Evolutionary conservation across 2,797 vertebrate genomes (phyloP), one percentile per base, ranked within the genome.

Genomic region (Phalanger gymnotis): DNA sequence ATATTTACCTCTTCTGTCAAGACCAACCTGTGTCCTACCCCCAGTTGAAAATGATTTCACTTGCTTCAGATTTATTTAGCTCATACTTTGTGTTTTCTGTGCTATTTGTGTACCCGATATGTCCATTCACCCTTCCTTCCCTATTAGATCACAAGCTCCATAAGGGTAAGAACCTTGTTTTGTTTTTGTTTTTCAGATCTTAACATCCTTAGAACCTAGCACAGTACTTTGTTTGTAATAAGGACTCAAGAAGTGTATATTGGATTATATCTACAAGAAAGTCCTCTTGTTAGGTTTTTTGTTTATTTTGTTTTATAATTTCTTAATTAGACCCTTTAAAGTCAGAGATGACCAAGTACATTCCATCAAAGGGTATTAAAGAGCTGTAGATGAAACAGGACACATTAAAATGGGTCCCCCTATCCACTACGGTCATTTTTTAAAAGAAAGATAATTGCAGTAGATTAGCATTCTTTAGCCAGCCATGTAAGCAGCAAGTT

Each of bases 381-480:
- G 22, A 87, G 9, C 40, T 87, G 25, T 87, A 9, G 40, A 25
- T 87, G 51, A 87, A 87, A 87, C 3, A 87, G 40, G 7, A 87
- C 22, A 87, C 40, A 87, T 87, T 3, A 87, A 87, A 87, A 87
- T 87, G n/a, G n/a, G 51, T 87, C 2, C 10, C 73, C 25, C 25
- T 87, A 27, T 87, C 40, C 40, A 40, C 47, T 25, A 81, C 47
- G 66, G 27, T 81, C n/a, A 40, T 73, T 81, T 47, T 81, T 81
- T 16, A 25, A 81, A 81, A 81, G 40, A 47, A 47, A 22, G 1
- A 81, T 91, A 54, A 91, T 94, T 12, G 52, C 57, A 58, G 55
- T 93, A 51, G 30, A 53, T 94, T 25, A 93, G 9, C 27, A 93
- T 51, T 95, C 73, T 94, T 14, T 16, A 95, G 40, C 34, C 53